phyloP scores from a whole-genome alignment of 2,797 vertebrate genomes.

The Tenualosa thibaudeaui region DNA sequence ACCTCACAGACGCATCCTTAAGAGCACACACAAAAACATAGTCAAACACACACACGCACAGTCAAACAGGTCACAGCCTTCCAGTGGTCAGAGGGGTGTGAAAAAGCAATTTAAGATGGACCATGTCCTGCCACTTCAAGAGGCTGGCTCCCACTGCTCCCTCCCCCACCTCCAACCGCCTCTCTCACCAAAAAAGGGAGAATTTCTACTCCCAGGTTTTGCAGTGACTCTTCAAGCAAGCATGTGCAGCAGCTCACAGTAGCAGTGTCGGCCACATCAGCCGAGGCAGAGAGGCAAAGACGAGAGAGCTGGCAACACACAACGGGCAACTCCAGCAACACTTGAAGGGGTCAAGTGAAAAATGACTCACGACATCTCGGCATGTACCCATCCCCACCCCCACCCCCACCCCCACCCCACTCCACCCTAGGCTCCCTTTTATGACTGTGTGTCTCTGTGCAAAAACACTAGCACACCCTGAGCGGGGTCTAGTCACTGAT shows the following conservation, averaged over 20 bases:
- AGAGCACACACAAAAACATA: neutral
- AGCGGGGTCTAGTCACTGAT: neutral
- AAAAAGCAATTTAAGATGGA: constrained; percentile 68
- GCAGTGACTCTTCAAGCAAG: no score
- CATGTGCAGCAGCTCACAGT: neutral
- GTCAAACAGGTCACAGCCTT: neutral
- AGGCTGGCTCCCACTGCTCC: neutral
- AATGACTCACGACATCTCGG: neutral
- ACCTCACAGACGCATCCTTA: neutral
- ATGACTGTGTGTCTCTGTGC: constrained; percentile 22
- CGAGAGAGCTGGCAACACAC: neutral
- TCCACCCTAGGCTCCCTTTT: neutral
- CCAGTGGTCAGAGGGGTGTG: constrained; percentile 55
- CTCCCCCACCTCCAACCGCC: neutral
- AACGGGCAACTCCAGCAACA: neutral
- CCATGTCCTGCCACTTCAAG: constrained; percentile 46
- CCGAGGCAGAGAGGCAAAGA: neutral
- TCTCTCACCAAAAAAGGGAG: neutral
- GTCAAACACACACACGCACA: constrained; percentile 1
- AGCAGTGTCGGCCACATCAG: neutral
- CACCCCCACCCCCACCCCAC: neutral
- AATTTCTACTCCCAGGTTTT: neutral
- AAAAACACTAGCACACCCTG: neutral
- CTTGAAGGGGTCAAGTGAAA: constrained; percentile 20
- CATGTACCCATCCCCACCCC: neutral